phyloP scores from a whole-genome alignment of 2,797 vertebrate genomes.

The Brachyalestes nurse region DNA sequence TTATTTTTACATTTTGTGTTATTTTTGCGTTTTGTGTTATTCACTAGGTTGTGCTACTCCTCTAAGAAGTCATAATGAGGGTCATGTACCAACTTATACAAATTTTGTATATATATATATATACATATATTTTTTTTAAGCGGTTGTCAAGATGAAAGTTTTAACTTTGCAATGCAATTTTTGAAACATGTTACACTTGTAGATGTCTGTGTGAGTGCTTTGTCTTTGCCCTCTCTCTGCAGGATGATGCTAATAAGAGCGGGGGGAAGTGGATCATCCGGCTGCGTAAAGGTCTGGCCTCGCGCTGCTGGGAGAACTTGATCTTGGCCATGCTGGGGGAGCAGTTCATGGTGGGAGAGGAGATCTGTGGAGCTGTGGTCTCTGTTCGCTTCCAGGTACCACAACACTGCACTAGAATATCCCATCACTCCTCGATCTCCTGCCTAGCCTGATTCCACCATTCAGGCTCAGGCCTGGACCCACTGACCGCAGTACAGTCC shows the following conservation, averaged over 20 bases:
- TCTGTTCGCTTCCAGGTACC: constrained; percentile 94
- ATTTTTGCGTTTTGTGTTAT: too few species aligned
- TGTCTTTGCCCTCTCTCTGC: background rate
- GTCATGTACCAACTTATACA: too few species aligned
- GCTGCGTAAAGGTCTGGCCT: constrained; percentile 92
- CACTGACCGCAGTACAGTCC: too few species aligned
- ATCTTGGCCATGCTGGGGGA: constrained; percentile 97
- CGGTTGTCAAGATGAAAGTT: too few species aligned
- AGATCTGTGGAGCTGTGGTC: constrained; percentile 96
- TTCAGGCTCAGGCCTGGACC: background rate
- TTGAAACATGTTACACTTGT: too few species aligned
- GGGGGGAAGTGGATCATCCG: constrained; percentile 89
- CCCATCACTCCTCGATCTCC: background rate
- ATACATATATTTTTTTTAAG: too few species aligned
- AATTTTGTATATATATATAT: too few species aligned
- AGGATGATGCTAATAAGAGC: constrained; percentile 88
- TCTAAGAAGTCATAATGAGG: too few species aligned
- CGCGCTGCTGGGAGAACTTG: constrained; percentile 98
- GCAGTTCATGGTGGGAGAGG: constrained; percentile 99
- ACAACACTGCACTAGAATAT: background rate
- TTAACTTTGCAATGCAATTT: too few species aligned
- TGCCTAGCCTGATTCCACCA: background rate
- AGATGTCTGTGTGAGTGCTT: too few species aligned
- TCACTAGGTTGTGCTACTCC: too few species aligned
- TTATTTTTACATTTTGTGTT: too few species aligned